Evolutionary conservation across 2,888 invertebrate species (phyloP), one percentile per base, ranked within the genome.

Genomic region (Eupithecia inturbata): DNA sequence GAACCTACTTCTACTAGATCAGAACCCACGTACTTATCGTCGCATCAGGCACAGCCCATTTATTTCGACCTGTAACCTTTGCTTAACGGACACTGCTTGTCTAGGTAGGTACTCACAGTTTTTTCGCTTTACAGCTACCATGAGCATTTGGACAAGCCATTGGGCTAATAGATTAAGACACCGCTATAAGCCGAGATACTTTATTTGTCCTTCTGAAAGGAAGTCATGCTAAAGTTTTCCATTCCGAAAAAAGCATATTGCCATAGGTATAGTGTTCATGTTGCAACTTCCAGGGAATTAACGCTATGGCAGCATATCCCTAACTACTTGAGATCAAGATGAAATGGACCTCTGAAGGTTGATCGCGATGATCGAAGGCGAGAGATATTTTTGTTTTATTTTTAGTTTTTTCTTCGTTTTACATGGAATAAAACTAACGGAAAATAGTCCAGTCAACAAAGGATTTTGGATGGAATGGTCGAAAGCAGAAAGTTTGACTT

Each of bases 31-130:
- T 72, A 10, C 53, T 53, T n/a, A 49, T 53, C 60, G 22, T 67
- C 70, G 19, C 49, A 77, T 79, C 74, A 63, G 79, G 63, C 60
- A 71, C 75, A 78, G 60, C 76, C 78, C 69, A 78, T 69, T 79
- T 76, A 66, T 36, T 41, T 10, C 67, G 79, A 79, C 79, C 78
- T 77, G 69, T 71, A 63, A 77, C 77, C 78, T 77, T 71, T 22
- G 53, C 53, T 69, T 76, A 76, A 76, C 78, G 78, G 78, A 69
- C 41, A 64, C 69, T 60, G 67, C 39, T 75, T 14, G n/a, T 10
- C 22, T 53, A n/a, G n/a, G n/a, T n/a, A n/a, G n/a, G n/a, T n/a
- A 10, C 60, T 68, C n/a, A 74, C 28, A 60, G 28, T 28, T 28
- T 60, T 28, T 60, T 2, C 60, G 60, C 60, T 28, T 28, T 6